Evolutionary conservation across 1,140 invertebrate species (phyloP).

Genomic region (Drosophila yakuba): DNA sequence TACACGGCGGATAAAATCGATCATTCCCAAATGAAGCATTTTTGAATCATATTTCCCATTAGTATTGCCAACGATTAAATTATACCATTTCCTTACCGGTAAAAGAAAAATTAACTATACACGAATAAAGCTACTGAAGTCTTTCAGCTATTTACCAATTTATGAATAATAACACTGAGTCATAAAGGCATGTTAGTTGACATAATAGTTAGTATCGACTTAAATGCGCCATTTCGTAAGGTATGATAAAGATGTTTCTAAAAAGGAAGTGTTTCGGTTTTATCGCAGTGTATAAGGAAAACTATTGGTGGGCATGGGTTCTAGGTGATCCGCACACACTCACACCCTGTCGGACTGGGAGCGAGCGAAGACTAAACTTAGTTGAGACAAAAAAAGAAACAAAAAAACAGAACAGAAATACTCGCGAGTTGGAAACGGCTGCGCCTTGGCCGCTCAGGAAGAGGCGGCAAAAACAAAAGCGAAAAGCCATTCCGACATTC

Average conservation of each 20-base stretch:
- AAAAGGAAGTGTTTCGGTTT: neutral
- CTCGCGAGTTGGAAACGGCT: slow-evolving; percentile 41
- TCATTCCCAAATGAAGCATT: too few relatives aligned
- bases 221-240: too few relatives aligned
- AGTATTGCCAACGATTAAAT: too few relatives aligned
- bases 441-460: slow-evolving; percentile 61
- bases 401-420: slow-evolving; percentile 47
- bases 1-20: slow-evolving; percentile 3
- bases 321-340: slow-evolving; percentile 33
- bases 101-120: too few relatives aligned
- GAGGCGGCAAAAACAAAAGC: slow-evolving; percentile 60
- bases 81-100: too few relatives aligned
- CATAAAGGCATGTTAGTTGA: too few relatives aligned
- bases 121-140: too few relatives aligned
- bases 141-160: too few relatives aligned
- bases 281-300: slow-evolving; percentile 7
- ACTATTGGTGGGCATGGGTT: slow-evolving; percentile 12
- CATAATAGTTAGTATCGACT: too few relatives aligned
- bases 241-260: too few relatives aligned
- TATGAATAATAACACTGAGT: too few relatives aligned
- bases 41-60: too few relatives aligned
- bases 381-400: slow-evolving; percentile 48
- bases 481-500: slow-evolving; percentile 69
- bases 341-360: neutral
- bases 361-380: slow-evolving; percentile 37